Percentiles rank a stretch among this genome's conserved stretches.
phyloP scores from a whole-genome alignment of 2,888 invertebrate genomes.

The Noctua pronuba region DNA sequence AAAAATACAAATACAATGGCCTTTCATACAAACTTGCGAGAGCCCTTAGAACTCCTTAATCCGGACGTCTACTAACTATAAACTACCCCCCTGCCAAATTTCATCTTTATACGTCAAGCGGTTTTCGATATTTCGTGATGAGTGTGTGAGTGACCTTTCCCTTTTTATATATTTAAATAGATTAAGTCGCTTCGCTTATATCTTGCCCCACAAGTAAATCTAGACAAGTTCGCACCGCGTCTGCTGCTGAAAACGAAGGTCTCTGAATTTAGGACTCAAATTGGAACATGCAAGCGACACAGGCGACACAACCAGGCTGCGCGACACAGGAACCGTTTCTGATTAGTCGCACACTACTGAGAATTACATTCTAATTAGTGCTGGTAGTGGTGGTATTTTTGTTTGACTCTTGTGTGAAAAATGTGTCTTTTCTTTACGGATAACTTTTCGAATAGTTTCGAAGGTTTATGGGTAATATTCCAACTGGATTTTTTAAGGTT shows the following conservation, averaged over 20 bases:
- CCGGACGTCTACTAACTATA: too few species aligned
- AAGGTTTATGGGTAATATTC: background rate
- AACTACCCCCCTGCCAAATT: too few species aligned
- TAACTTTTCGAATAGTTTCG: background rate
- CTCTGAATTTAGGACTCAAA: conserved; percentile 75
- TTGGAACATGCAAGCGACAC: conserved; percentile 74
- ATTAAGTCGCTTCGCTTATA: conserved; percentile 28
- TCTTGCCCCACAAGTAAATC: conserved; percentile 46
- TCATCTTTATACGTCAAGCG: too few species aligned
- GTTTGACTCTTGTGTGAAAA: background rate
- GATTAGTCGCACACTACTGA: conserved; percentile 38
- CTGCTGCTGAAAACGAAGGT: conserved; percentile 66
- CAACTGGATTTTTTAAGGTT: background rate
- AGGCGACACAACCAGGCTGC: conserved; percentile 54
- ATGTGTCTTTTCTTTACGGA: background rate
- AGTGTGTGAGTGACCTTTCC: too few species aligned
- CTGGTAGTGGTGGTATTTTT: conserved; percentile 19
- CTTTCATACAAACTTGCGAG: too few species aligned
- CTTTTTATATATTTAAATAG: too few species aligned
- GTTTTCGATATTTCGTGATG: too few species aligned
- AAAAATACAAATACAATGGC: too few species aligned
- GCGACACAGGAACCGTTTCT: conserved; percentile 57
- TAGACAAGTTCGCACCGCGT: conserved; percentile 58
- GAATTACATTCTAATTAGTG: conserved; percentile 38
- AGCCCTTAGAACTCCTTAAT: too few species aligned